phyloP scores from a whole-genome alignment of 2,797 vertebrate species.

The Xenopus petersii region DNA sequence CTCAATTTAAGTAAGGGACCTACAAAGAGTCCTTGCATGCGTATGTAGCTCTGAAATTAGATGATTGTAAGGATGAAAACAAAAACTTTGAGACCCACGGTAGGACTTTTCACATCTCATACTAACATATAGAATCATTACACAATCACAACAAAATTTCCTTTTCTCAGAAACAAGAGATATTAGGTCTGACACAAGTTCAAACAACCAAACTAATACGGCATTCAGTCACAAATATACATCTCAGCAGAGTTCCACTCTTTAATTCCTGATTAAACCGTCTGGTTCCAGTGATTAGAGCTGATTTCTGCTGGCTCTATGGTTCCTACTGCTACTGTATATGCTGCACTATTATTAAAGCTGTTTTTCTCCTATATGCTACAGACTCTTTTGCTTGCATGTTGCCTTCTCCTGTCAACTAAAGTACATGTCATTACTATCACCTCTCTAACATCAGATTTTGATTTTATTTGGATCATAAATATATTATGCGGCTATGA shows the following conservation, averaged over 20 bases:
- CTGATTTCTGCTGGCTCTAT: conserved; percentile 58
- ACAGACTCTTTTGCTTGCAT: background rate
- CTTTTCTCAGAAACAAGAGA: background rate
- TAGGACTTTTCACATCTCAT: too few species aligned
- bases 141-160: too few species aligned
- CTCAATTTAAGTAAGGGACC: too few species aligned
- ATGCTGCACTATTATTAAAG: conserved; percentile 57
- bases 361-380: conserved; percentile 7
- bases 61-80: too few species aligned
- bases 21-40: too few species aligned
- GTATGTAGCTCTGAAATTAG: too few species aligned
- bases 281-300: conserved; percentile 63
- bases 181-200: background rate
- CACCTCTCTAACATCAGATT: too few species aligned
- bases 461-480: too few species aligned
- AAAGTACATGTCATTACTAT: background rate
- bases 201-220: background rate
- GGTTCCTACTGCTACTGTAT: conserved; percentile 30
- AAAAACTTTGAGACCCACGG: too few species aligned
- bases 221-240: conserved; percentile 1
- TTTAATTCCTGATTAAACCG: conserved; percentile 57
- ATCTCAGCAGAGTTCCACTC: conserved; percentile 6
- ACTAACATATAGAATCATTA: too few species aligned
- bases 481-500: too few species aligned
- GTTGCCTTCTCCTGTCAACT: background rate